Evolutionary conservation across 2,113 vertebrate genomes (phyloP), one percentile per base, ranked within the genome.

Genomic region (Dipodomys merriami): DNA sequence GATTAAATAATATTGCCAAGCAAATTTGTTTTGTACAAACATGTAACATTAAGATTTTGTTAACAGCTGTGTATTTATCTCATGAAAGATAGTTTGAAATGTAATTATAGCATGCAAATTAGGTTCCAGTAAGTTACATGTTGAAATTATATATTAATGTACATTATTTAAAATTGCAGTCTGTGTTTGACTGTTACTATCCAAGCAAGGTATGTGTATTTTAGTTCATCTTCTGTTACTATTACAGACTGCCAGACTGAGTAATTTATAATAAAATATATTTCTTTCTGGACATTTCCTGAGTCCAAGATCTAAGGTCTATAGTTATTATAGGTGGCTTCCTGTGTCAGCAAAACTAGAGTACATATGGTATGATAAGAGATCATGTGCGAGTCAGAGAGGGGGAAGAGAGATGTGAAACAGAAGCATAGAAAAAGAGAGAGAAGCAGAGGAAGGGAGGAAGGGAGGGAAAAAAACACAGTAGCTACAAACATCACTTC

Each of bases 81-180:
- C 85, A 90, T 86, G 62, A 95, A 97, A 98, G 96, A 96, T 80
- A 95, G 90, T 97, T 74, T 25, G 95, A 96, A 97, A 98, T 83
- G 89, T 97, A 98, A 98, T 97, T 97, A 98, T 97, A 97, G 83
- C 83, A 98, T 97, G 96, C 80, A 98, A 98, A 98, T 98, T 96
- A 97, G 94, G 88, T 98, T 97, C 71, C 76, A 83, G 92, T 90
- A 39, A 76, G 30, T 81, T 97, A 73, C 10, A 95, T 97, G 96
- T 97, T 97, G 94, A 96, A 97, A 96, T 91, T 95, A 83, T 77
- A 83, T 96, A 94, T 33, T 86, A 86, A 88, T 68, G 27, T 91
- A 93, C 67, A 95, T 15, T 88, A 94, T 89, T 68, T 88, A 68
- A 72, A 89, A 44, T 83, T 94, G 33, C n/a, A 96, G 95, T 39